A percentile compares a stretch with the other conserved stretches of the same genome.
phyloP scores from a whole-genome alignment of 1,140 invertebrate species.

The Gonioctena quinquepunctata region DNA sequence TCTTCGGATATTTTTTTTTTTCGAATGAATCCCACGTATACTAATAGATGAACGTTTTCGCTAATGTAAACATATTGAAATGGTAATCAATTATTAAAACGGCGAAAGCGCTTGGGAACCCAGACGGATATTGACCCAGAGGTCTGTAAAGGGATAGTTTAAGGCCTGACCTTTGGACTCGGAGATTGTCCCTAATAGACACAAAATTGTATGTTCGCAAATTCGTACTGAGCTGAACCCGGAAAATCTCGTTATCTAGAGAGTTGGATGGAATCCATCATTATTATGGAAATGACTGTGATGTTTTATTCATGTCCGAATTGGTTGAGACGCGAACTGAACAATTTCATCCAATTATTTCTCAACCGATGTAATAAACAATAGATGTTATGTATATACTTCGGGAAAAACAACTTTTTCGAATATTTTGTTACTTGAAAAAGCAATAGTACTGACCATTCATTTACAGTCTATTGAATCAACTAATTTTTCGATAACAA shows the following conservation, averaged over 20 bases:
- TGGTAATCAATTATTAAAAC: neutral
- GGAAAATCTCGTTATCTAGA: conserved; percentile 14
- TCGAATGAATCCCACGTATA: too few species aligned
- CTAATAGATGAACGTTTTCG: too few species aligned
- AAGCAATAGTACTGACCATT: too few species aligned
- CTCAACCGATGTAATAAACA: neutral
- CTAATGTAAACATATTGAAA: too few species aligned
- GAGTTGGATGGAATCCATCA: neutral
- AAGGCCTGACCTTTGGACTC: conserved; percentile 11
- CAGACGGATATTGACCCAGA: neutral
- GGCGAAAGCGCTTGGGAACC: neutral
- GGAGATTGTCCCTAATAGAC: conserved; percentile 19
- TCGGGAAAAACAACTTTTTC: too few species aligned
- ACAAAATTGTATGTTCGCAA: conserved; percentile 14
- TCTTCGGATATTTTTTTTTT: too few species aligned
- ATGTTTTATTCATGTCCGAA: neutral
- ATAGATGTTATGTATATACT: too few species aligned
- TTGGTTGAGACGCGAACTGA: neutral
- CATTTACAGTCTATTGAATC: too few species aligned
- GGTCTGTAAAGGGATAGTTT: neutral
- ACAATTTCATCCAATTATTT: neutral
- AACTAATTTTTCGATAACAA: too few species aligned
- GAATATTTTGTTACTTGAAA: too few species aligned
- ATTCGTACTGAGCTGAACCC: conserved; percentile 4
- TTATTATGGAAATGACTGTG: conserved; percentile 11